Evolutionary conservation across 2,888 invertebrate species (phyloP).

Genomic region (Archaeoteleia sp.): DNA sequence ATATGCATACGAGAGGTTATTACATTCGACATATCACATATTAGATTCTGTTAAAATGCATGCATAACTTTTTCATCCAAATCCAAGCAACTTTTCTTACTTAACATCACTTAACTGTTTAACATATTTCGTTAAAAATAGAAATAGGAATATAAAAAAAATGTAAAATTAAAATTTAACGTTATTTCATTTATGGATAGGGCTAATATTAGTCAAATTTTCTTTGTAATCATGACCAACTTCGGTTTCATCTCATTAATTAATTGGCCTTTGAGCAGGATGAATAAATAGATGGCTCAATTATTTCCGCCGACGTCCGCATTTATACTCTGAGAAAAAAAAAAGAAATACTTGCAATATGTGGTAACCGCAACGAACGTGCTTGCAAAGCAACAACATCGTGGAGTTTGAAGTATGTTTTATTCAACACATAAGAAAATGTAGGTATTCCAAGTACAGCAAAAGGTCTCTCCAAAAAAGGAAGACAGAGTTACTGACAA

Average conservation of each 20-base stretch:
- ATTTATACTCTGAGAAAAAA: conserved; percentile 37
- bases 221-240: too few species aligned
- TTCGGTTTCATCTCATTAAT: too few species aligned
- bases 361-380: conserved; percentile 34
- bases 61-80: conserved; percentile 15
- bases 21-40: conserved; percentile 15
- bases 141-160: not conserved
- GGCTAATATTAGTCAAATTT: too few species aligned
- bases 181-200: too few species aligned
- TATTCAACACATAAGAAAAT: conserved; percentile 32
- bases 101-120: conserved; percentile 20
- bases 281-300: conserved; percentile 46
- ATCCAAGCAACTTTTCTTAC: conserved; percentile 21
- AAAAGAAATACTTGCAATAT: conserved; percentile 22
- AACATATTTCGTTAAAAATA: conserved; percentile 36
- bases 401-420: conserved; percentile 20
- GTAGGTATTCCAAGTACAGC: conserved; percentile 27
- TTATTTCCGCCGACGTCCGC: conserved; percentile 43
- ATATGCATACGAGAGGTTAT: conserved; percentile 20
- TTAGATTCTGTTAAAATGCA: conserved; percentile 27
- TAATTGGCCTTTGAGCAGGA: conserved; percentile 29
- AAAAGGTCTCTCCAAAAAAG: conserved; percentile 11
- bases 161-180: too few species aligned
- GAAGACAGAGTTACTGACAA: too few species aligned
- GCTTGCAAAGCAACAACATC: conserved; percentile 34